Base-by-base conservation (phyloP, 2,888 invertebrate species). In the Ditula angustiorana region DNA sequence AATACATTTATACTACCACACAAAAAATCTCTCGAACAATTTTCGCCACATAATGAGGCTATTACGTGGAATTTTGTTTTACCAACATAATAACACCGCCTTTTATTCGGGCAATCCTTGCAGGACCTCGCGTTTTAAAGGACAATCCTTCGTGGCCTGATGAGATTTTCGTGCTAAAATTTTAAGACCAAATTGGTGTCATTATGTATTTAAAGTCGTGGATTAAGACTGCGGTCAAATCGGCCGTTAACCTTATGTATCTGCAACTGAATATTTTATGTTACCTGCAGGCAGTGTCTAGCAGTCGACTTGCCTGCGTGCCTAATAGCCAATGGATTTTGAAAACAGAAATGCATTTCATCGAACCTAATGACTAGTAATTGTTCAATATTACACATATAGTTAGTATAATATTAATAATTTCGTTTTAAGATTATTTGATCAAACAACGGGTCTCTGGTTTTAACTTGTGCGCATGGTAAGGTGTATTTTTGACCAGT, bases 1-100 rank as follows among this genome's bases (percentile, higher is more conserved):
- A 92, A 92, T 91, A 92, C 92, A 91, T 92, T 92, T 91, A 92
- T 92, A 91, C 88, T 82, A 85, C 87, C 83, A 79, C 88, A 90
- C 90, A 92, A 92, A 92, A 91, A 91, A 92, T 82, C 85, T 91
- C 88, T 89, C 86, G 87, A 81, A 86, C 92, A 92, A 92, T 92
- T 92, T 92, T 92, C 92, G 92, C 92, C 92, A 92, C 88, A 91
- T 92, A 92, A 92, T 92, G 87, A 92, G 92, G 88, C 92, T 87
- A 92, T 92, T 92, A 92, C 87, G 88, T 86, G 82, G 92, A 90
- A 92, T 92, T 92, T 89, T 90, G 90, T 92, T 92, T 92, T 91
- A 92, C 92, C 90, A 92, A 92, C 92, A 92, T 92, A 92, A 92
- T 92, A 92, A 87, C 90, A 81, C 89, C 88, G 90, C 83, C 90